phyloP scores from a whole-genome alignment of 2,113 vertebrate genomes.

The Marmota monax region DNA sequence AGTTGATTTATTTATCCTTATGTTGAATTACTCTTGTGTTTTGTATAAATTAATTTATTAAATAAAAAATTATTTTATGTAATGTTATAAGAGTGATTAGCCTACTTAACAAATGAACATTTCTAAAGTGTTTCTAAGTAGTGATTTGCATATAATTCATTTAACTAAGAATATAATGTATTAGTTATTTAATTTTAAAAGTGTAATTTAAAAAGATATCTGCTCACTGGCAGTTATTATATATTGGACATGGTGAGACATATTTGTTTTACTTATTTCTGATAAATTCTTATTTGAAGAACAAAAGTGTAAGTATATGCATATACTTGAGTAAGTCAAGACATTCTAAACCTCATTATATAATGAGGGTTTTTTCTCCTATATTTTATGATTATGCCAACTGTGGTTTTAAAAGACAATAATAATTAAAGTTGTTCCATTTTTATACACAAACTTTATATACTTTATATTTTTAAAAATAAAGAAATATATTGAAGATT shows the following conservation, averaged over 20 bases:
- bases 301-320: not conserved
- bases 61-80: not conserved
- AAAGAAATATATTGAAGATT: slow-evolving; percentile 28
- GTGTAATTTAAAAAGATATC: slow-evolving; percentile 4
- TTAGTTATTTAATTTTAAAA: slow-evolving; percentile 40
- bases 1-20: slow-evolving; percentile 26
- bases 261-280: slow-evolving; percentile 74
- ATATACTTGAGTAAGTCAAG: not conserved
- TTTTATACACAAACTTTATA: slow-evolving; percentile 29
- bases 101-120: not conserved
- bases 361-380: slow-evolving; percentile 21
- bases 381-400: not conserved
- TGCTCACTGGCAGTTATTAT: slow-evolving; percentile 73
- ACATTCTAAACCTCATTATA: not conserved
- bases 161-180: not conserved
- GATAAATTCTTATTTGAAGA: slow-evolving; percentile 24
- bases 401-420: not conserved
- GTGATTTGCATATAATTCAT: not conserved
- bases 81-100: not conserved
- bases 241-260: slow-evolving; percentile 62
- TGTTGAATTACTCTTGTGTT: slow-evolving; percentile 1
- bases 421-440: slow-evolving; percentile 1
- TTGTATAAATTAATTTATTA: not conserved
- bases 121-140: not conserved
- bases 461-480: slow-evolving; percentile 44